Evolutionary conservation across 2,113 vertebrate species (phyloP).

Genomic region (Phylloscopus trochiloides): DNA sequence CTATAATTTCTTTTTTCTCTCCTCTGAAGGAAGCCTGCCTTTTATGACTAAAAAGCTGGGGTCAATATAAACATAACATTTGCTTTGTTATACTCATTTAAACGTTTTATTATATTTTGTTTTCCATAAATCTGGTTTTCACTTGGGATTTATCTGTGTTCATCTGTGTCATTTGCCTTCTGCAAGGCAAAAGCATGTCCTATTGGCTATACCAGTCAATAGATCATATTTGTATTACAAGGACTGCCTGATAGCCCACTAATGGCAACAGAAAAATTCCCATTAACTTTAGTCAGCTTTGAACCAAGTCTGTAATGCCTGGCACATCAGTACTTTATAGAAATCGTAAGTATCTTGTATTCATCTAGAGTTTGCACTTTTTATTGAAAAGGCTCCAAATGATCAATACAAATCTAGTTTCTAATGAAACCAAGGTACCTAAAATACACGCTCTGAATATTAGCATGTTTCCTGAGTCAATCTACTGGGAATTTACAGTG

Average conservation of each 20-base stretch:
- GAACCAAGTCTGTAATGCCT: neutral
- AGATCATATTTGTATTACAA: neutral
- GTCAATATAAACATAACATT: neutral
- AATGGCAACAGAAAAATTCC: neutral
- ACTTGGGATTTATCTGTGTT: neutral
- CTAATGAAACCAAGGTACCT: neutral
- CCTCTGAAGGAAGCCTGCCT: neutral
- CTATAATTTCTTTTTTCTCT: neutral
- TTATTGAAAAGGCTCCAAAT: neutral
- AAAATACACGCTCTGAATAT: neutral
- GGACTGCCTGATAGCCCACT: neutral
- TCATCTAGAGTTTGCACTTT: neutral
- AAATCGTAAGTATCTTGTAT: neutral
- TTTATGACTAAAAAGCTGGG: neutral
- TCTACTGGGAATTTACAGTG: neutral
- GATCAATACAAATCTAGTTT: neutral
- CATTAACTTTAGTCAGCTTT: neutral
- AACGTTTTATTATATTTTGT: neutral
- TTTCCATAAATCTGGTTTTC: neutral
- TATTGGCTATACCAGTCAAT: neutral
- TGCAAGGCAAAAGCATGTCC: neutral
- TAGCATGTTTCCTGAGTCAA: neutral
- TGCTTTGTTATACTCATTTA: neutral
- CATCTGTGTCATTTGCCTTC: neutral
- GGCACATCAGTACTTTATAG: neutral